Percentiles rank a stretch among this genome's conserved stretches.
These are phyloP conservation scores for Danio albolineatus DNA, from an alignment of 2,797 vertebrate genomes.

Conservation along the genomic window DNA sequence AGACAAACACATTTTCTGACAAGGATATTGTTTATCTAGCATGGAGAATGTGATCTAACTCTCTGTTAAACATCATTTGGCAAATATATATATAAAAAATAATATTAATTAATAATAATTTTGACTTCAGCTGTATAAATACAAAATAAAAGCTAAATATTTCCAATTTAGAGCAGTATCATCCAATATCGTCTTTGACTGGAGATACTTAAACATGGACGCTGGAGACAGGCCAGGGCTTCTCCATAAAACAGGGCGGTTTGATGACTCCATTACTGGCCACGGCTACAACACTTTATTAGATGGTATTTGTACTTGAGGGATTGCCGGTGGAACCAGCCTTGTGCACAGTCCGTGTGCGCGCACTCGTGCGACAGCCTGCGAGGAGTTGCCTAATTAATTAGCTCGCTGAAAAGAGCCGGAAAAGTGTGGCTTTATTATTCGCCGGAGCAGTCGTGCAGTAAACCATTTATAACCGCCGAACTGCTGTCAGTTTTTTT, in stretches of 20 bases:
- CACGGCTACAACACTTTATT: slow-evolving; percentile 69
- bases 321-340: slow-evolving; percentile 40
- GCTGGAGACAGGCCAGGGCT: slow-evolving; percentile 19
- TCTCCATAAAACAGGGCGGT: slow-evolving; percentile 51
- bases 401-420: slow-evolving; percentile 53
- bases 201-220: slow-evolving; percentile 13
- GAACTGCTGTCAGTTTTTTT: slow-evolving; percentile 40
- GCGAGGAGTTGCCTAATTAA: slow-evolving; percentile 56
- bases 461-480: slow-evolving; percentile 42
- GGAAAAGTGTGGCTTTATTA: slow-evolving; percentile 48
- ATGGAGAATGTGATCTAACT: no score
- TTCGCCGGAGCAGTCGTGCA: slow-evolving; percentile 36
- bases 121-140: no score
- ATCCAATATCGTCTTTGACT: background rate
- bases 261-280: slow-evolving; percentile 67
- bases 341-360: slow-evolving; percentile 39
- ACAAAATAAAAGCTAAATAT: no score
- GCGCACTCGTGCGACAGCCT: slow-evolving; percentile 20
- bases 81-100: no score
- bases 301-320: slow-evolving; percentile 49
- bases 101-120: no score
- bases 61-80: no score
- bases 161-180: no score
- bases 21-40: no score
- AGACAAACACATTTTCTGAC: no score